Conservation (phyloP, 23 tunicate species). For the Diplosoma virens region DNA sequence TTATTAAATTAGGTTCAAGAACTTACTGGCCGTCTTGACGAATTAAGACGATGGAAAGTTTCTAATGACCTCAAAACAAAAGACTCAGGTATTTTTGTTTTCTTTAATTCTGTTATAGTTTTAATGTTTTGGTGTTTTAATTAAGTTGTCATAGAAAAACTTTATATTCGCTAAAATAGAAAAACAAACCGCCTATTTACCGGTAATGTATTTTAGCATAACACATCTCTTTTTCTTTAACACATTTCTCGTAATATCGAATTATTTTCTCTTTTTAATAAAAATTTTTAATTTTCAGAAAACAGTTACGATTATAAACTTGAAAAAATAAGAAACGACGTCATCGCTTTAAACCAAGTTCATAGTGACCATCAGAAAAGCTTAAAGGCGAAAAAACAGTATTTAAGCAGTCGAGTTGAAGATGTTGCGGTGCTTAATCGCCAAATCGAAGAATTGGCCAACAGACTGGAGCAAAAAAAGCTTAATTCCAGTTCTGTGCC, state of each 20-base stretch:
- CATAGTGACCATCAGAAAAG: conserved; percentile 71
- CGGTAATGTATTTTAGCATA: too few relatives aligned
- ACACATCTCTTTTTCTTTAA: too few relatives aligned
- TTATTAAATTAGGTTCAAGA: conserved; percentile 52
- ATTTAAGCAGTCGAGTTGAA: conserved; percentile 50
- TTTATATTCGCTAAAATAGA: too few relatives aligned
- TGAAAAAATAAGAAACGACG: conserved; percentile 48
- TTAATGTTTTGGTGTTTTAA: too few relatives aligned
- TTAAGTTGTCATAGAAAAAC: too few relatives aligned
- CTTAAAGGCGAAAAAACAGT: conserved; percentile 44
- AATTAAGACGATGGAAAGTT: conserved; percentile 44
- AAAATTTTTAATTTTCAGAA: too few relatives aligned
- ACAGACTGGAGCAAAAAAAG: conserved; percentile 57
- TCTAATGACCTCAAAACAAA: too few relatives aligned
- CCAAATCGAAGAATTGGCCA: conserved; percentile 71
- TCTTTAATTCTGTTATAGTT: too few relatives aligned
- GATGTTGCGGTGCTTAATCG: conserved; percentile 72
- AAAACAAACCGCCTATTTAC: too few relatives aligned
- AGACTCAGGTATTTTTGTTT: too few relatives aligned
- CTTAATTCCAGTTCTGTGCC: background rate
- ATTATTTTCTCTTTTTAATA: too few relatives aligned
- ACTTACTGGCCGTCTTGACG: conserved; percentile 61
- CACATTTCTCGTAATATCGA: too few relatives aligned
- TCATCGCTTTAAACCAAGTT: conserved; percentile 58
- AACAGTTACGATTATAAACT: conserved; percentile 27